A percentile compares a stretch with the other conserved stretches of the same genome.
phyloP scores from a whole-genome alignment of 2,113 vertebrate species.

The Oceanites oceanicus region DNA sequence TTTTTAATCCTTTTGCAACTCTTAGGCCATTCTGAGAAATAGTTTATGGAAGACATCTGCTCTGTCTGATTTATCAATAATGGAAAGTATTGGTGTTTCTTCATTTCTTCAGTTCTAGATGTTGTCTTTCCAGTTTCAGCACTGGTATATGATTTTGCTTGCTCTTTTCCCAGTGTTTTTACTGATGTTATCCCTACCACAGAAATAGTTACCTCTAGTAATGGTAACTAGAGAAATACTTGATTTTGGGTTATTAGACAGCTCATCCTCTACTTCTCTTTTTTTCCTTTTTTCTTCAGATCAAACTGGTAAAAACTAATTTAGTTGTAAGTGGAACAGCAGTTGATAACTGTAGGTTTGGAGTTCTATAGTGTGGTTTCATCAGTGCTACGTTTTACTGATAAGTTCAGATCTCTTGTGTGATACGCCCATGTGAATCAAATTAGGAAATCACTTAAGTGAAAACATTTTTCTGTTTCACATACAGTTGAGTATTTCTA shows the following conservation, averaged over 20 bases:
- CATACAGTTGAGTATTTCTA: not conserved
- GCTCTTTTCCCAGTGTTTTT: not conserved
- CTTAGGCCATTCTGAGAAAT: not conserved
- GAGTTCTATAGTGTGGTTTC: accelerated
- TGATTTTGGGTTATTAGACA: not conserved
- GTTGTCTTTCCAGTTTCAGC: not conserved
- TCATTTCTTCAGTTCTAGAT: not conserved
- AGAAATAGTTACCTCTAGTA: not conserved
- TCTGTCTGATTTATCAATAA: not conserved
- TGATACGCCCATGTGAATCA: not conserved
- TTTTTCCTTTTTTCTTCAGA: not conserved
- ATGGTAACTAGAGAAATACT: not conserved
- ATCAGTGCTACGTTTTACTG: not conserved
- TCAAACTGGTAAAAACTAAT: not conserved
- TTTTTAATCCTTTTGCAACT: not conserved
- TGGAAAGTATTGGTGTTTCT: not conserved
- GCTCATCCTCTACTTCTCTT: not conserved
- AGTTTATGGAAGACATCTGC: not conserved
- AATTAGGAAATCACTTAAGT: not conserved
- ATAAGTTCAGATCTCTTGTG: not conserved
- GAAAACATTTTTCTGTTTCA: not conserved
- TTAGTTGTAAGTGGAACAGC: not conserved
- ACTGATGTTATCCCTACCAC: not conserved
- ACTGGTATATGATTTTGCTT: not conserved
- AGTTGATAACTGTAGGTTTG: not conserved